These are phyloP conservation scores for Prionailurus bengalensis DNA, from an alignment of 2,113 vertebrate species.

Conservation along the genomic window DNA sequence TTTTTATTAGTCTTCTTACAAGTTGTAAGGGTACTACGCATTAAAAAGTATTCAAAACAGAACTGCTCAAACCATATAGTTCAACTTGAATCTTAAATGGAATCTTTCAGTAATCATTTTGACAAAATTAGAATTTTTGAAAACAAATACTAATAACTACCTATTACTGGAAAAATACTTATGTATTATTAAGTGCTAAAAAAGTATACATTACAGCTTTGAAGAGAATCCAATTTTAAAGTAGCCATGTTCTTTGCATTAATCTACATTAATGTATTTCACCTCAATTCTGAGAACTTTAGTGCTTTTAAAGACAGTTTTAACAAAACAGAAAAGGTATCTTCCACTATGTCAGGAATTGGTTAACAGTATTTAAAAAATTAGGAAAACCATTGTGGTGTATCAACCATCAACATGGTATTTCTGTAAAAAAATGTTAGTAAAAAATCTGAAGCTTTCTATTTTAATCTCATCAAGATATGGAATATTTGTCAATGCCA, in stretches of 20 bases:
- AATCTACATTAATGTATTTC: constrained; percentile 16
- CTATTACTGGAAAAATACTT: not conserved
- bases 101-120: not conserved
- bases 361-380: not conserved
- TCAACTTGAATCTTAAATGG: not conserved
- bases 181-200: not conserved
- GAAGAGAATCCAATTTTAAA: not conserved
- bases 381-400: not conserved
- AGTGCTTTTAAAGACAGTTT: not conserved
- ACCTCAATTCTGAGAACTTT: not conserved
- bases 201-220: not conserved
- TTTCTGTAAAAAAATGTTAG: not conserved
- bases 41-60: constrained; percentile 18
- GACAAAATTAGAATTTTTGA: constrained; percentile 24
- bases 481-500: not conserved
- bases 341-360: not conserved
- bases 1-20: constrained; percentile 6
- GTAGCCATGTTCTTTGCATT: not conserved
- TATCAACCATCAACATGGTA: not conserved
- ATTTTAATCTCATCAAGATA: constrained; percentile 50
- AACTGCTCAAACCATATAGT: not conserved
- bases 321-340: not conserved
- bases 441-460: not conserved
- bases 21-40: not conserved
- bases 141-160: not conserved